Conservation (phyloP, 2,888 invertebrate species). For the Xestia c-nigrum region DNA sequence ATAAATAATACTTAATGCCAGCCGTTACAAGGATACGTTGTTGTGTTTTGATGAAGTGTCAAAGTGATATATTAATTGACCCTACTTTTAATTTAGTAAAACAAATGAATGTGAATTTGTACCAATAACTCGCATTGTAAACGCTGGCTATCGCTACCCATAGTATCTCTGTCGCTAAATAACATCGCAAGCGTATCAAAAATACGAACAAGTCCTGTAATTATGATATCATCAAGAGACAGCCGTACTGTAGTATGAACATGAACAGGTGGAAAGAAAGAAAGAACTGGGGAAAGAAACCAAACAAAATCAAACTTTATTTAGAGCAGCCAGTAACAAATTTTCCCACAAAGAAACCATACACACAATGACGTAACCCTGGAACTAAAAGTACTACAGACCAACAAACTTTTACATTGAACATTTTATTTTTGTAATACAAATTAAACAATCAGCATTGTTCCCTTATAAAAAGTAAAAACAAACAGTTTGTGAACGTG, state of each 20-base stretch:
- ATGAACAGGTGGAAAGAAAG: neutral
- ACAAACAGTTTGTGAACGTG: slow-evolving; percentile 14
- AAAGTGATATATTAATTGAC: too few species aligned
- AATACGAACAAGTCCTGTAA: neutral
- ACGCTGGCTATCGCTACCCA: neutral
- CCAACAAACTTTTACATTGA: neutral
- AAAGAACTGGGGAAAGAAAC: neutral
- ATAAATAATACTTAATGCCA: too few species aligned
- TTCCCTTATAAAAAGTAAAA: slow-evolving; percentile 7
- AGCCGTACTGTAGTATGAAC: neutral
- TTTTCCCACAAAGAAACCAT: neutral
- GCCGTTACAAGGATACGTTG: too few species aligned
- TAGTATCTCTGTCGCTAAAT: neutral
- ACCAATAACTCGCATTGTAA: neutral
- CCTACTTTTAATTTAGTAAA: neutral
- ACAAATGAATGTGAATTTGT: neutral
- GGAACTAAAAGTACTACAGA: neutral
- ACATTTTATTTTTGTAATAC: neutral
- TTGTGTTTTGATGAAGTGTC: too few species aligned
- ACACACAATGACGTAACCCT: neutral
- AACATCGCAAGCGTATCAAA: neutral
- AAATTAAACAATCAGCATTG: neutral
- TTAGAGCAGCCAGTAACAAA: neutral
- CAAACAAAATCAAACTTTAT: slow-evolving; percentile 1
- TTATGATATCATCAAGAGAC: neutral